Evolutionary conservation across 92 coral and sea anemone species (phyloP), one percentile per base, ranked within the genome.

Genomic region (Palythoa caribaeorum): DNA sequence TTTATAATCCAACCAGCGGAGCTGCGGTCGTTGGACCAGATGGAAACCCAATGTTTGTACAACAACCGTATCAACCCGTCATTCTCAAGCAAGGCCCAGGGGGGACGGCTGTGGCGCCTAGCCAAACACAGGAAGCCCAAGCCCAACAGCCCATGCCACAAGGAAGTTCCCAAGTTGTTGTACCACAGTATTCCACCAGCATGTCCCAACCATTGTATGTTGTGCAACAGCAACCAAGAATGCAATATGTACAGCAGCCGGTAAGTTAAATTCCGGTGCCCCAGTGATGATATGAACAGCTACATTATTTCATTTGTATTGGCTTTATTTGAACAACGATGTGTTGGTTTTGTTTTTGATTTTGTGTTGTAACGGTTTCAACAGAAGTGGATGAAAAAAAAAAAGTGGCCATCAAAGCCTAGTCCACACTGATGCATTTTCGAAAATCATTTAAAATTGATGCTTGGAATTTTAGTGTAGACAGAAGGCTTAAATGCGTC

Each of bases 201-300:
- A 66, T 91, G 63, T 94, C 90, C n/a, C 98, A 93, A 55, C 98
- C 96, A 38, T 54, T 95, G 84, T 95, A 93, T 81, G 92, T 94
- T n/a, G 79, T 95, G 83, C 94, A 90, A 20, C 91, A 94, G 53
- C 89, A 87, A 14, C 90, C 87, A 11, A 91, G 96, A 78, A 83
- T 92, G 13, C 97, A 89, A 16, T 94, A 74, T 91, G 93, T 87
- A 3, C 98, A 89, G 77, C 98, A 91, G 87, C 92, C 90, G 85
- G 93, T 94, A 90, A 65, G 92, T 92, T 66, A n/a, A 81, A 38
- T 28, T 55, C 3, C 14, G 9, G 0, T 3, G 3, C 15, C 17
- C 62, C 12, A 9, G 14, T 55, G 62, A 11, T 55, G 50, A 44
- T 68, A 68, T 69, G 77, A 72, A 65, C 20, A 65, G 50, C 2